Conservation (phyloP, 2,888 invertebrate genomes). For the Abscondita cerata region DNA sequence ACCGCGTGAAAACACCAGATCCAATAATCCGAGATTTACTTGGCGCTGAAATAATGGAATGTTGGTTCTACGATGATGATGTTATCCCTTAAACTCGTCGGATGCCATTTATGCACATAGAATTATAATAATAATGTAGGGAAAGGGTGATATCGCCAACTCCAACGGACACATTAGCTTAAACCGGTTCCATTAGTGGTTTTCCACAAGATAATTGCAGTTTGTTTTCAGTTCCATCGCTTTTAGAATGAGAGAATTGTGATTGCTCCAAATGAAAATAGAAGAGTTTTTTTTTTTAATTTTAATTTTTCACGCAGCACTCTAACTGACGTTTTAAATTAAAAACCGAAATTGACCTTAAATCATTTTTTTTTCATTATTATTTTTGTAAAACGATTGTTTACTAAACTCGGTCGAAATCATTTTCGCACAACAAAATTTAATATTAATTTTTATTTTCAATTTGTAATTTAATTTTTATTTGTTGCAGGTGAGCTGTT, state of each 20-base stretch:
- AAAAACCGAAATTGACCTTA: slow-evolving; percentile 6
- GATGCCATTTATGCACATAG: slow-evolving; percentile 17
- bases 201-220: slow-evolving; percentile 23
- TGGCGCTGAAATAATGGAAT: slow-evolving; percentile 47
- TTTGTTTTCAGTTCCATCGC: slow-evolving; percentile 28
- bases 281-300: slow-evolving; percentile 15
- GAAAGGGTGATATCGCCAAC: slow-evolving; percentile 11
- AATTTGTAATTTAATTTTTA: not conserved
- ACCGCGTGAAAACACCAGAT: slow-evolving; percentile 52
- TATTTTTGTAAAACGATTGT: not conserved
- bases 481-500: slow-evolving; percentile 1
- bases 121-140: slow-evolving; percentile 30
- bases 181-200: slow-evolving; percentile 23
- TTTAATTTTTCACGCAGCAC: slow-evolving; percentile 8
- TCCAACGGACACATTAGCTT: slow-evolving; percentile 21
- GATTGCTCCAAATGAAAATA: slow-evolving; percentile 20
- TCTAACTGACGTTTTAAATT: slow-evolving; percentile 10
- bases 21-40: slow-evolving; percentile 54
- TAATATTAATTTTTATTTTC: not conserved
- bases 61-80: slow-evolving; percentile 30
- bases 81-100: slow-evolving; percentile 10
- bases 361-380: not conserved
- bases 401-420: not conserved
- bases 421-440: no score
- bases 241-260: slow-evolving; percentile 31